A percentile compares a stretch with the other conserved stretches of the same genome.
phyloP scores from a whole-genome alignment of 2,797 vertebrate species.

The Takifugu ocellatus region DNA sequence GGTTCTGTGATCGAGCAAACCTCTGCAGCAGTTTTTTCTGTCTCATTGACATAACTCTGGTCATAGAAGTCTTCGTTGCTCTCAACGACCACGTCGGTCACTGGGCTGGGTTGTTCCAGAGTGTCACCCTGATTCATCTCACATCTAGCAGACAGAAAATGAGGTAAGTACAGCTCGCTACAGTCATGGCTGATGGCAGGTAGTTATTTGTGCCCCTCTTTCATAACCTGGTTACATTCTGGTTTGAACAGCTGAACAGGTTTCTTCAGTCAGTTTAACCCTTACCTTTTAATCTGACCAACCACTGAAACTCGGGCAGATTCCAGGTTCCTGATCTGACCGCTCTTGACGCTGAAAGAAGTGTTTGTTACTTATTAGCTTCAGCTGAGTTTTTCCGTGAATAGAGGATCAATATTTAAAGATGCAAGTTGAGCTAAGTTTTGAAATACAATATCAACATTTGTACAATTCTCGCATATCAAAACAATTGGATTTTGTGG shows the following conservation, averaged over 20 bases:
- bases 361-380: background rate
- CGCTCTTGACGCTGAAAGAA: constrained; percentile 63
- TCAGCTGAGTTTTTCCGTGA: too few relatives aligned
- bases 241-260: too few relatives aligned
- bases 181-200: background rate
- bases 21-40: constrained; percentile 48
- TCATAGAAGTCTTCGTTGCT: constrained; percentile 57
- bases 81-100: constrained; percentile 47
- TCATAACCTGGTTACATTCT: too few relatives aligned
- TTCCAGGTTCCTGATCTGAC: constrained; percentile 73
- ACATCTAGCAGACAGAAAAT: constrained; percentile 41
- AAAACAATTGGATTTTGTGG: too few relatives aligned
- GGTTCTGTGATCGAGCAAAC: constrained; percentile 2
- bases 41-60: constrained; percentile 56
- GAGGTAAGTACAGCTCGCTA: background rate
- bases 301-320: constrained; percentile 73
- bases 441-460: too few relatives aligned
- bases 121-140: constrained; percentile 46
- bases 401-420: too few relatives aligned
- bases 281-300: constrained; percentile 71
- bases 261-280: too few relatives aligned
- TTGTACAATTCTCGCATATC: too few relatives aligned
- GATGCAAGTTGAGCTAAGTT: too few relatives aligned
- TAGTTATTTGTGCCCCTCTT: background rate
- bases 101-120: constrained; percentile 47